These are phyloP conservation scores for Caracal caracal DNA, from an alignment of 2,113 vertebrate genomes.

Conservation along the genomic window DNA sequence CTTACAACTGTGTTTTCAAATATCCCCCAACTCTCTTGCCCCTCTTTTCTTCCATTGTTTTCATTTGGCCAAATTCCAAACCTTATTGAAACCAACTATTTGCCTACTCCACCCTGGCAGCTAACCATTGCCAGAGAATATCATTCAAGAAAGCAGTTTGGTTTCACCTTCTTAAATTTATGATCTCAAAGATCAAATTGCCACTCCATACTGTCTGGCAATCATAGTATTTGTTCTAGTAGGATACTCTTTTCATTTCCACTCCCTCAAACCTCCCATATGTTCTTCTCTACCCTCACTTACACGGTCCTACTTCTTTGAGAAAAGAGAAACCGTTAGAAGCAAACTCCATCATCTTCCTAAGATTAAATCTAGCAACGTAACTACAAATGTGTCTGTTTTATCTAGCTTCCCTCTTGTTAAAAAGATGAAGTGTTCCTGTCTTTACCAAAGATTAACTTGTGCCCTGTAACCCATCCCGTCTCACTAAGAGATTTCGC, in stretches of 20 bases:
- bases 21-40: background rate
- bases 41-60: slow-evolving; percentile 5
- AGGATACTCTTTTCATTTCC: background rate
- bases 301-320: background rate
- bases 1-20: background rate
- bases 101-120: background rate
- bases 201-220: background rate
- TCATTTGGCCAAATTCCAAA: background rate
- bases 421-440: background rate
- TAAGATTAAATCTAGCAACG: slow-evolving; percentile 1
- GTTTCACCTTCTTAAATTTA: slow-evolving; percentile 31
- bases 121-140: background rate
- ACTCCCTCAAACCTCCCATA: background rate
- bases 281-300: background rate
- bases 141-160: background rate
- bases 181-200: background rate
- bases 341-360: background rate
- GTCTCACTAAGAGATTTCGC: background rate
- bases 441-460: background rate
- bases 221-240: background rate
- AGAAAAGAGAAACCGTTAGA: slow-evolving; percentile 18
- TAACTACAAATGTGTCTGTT: background rate
- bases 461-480: background rate
- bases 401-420: background rate
- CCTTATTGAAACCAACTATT: background rate